These are phyloP conservation scores for Galendromus occidentalis DNA, from an alignment of 1,140 invertebrate genomes.

Conservation along the genomic window DNA sequence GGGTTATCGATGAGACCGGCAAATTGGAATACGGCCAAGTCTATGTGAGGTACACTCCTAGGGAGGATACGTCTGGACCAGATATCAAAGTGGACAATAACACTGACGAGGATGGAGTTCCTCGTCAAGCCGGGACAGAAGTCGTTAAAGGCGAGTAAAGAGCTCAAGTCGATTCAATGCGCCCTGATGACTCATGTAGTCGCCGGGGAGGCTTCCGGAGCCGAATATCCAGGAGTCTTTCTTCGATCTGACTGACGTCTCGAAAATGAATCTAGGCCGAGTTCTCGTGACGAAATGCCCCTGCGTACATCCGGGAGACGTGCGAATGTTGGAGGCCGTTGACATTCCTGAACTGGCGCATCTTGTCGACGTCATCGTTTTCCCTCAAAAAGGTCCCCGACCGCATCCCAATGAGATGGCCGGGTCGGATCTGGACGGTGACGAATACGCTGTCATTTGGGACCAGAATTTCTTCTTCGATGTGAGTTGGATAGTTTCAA, in stretches of 20 bases:
- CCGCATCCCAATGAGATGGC: conserved; percentile 17
- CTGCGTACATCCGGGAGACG: conserved; percentile 7
- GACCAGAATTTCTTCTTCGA: neutral
- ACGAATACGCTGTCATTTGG: conserved; percentile 20
- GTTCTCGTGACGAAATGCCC: conserved; percentile 15
- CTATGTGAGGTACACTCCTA: conserved; percentile 25
- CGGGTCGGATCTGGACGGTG: conserved; percentile 19
- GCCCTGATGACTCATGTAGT: too few species aligned
- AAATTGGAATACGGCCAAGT: conserved; percentile 26
- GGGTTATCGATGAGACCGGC: conserved; percentile 27
- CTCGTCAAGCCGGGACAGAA: neutral
- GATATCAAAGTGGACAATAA: neutral
- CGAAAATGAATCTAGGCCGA: conserved; percentile 9
- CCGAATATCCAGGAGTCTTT: too few species aligned
- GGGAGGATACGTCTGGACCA: neutral
- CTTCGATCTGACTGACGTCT: too few species aligned
- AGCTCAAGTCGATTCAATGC: too few species aligned
- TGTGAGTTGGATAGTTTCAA: neutral
- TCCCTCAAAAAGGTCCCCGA: conserved; percentile 11
- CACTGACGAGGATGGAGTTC: neutral
- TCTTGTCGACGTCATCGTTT: conserved; percentile 13
- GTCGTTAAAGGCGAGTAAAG: neutral
- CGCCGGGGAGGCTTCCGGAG: too few species aligned
- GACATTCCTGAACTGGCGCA: conserved; percentile 12
- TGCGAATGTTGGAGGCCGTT: conserved; percentile 12